Evolutionary conservation across 2,113 vertebrate species (phyloP), one percentile per base, ranked within the genome.

Genomic region (Tupaia chinensis): DNA sequence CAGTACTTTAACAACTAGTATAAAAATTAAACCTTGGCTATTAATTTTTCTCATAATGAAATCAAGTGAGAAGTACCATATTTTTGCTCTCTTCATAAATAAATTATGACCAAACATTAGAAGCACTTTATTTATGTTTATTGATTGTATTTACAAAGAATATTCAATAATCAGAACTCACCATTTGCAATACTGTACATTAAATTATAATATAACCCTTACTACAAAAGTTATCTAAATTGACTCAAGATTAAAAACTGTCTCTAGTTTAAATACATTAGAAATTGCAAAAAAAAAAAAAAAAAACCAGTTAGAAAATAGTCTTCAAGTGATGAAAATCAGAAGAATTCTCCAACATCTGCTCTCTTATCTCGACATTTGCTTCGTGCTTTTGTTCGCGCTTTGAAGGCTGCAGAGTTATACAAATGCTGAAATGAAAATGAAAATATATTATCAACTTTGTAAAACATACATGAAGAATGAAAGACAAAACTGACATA

Each of bases 391-490:
- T 99, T 99, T 87, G 99, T 99, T 97, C 99, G 99, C 91, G 99
- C 99, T 98, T 99, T 99, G 98, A 99, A 99, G 5, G 99, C 99
- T 89, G 99, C 99, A 54, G 99, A 99, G 97, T 99, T 99, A 98
- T 99, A 99, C 76, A 99, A 99, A 98, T 99, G 99, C 99, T 99
- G 90, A 72, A 97, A 98, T 65, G 92, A 69, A 83, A 87, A 20
- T 14, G 65, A 87, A 97, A 79, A 86, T 0, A 72, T 44, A 44
- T 44, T 44, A 44, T 44, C 44, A 44, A 44, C 44, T 73, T 87
- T 84, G 14, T 65, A 91, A 92, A 53, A 90, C 53, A 73, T 20
- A 69, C 10, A 70, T 0, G 61, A 72, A 87, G 25, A 92, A 69
- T 70, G 13, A 65, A 4, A 9, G 23, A n/a, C 23, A 16, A 69